Base-by-base conservation (phyloP, 2,888 invertebrate species). In the Ophraella communa region DNA sequence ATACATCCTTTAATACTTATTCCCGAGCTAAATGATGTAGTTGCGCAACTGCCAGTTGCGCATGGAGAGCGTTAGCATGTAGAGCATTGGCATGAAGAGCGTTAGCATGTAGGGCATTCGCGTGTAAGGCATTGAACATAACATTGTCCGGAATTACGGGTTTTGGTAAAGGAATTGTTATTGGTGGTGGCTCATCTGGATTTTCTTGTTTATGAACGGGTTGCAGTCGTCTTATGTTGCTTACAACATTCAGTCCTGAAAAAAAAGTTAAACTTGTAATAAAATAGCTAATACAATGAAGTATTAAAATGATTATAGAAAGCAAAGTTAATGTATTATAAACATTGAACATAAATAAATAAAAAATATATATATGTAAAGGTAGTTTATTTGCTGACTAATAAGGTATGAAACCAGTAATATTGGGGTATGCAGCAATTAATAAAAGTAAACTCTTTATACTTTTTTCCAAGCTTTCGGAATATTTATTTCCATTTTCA, bases 231-330 rank as follows among this genome's bases (percentile, higher is more conserved):
- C 82, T 67, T 39, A 83, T 82, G 67, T 83, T 82, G 69, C 82
- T 82, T 4, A 82, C 81, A 14, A 82, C 81, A 69, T 82, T 82
- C 61, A 82, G 66, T 49, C 82, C 82, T 82, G 65, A 24, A 71
- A 62, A 52, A 58, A 55, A 17, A 49, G 24, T n/a, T n/a, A n/a
- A n/a, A n/a, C n/a, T n/a, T n/a, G n/a, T n/a, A n/a, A n/a, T n/a
- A n/a, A n/a, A n/a, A n/a, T n/a, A n/a, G n/a, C n/a, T n/a, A n/a
- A n/a, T n/a, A n/a, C n/a, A n/a, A n/a, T n/a, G n/a, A n/a, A n/a
- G n/a, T n/a, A n/a, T n/a, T n/a, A n/a, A n/a, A n/a, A n/a, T n/a
- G n/a, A n/a, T n/a, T n/a, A n/a, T n/a, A n/a, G n/a, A n/a, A n/a
- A n/a, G n/a, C n/a, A n/a, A n/a, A n/a, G n/a, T n/a, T n/a, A n/a